A percentile compares a stretch with the other conserved stretches of the same genome.
phyloP scores from a whole-genome alignment of 2,888 invertebrate species.

The Phyllotreta striolata region DNA sequence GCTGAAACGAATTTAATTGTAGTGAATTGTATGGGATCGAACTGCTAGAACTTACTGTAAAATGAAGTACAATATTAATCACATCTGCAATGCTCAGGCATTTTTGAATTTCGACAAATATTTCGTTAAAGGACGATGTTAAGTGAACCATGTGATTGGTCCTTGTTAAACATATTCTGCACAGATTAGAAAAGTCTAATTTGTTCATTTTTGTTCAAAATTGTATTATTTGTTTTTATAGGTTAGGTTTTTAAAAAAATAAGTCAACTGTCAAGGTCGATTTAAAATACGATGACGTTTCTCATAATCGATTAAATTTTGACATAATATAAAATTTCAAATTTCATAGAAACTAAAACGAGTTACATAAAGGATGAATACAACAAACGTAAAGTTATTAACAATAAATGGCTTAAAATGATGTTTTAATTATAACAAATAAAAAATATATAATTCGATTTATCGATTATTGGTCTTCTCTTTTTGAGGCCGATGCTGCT shows the following conservation, averaged over 20 bases:
- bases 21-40: neutral
- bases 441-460: too few relatives aligned
- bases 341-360: too few relatives aligned
- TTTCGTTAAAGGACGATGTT: conserved; percentile 17
- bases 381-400: too few relatives aligned
- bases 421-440: too few relatives aligned
- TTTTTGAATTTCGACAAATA: conserved; percentile 5
- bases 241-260: too few relatives aligned
- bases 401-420: too few relatives aligned
- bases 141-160: conserved; percentile 28
- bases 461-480: neutral
- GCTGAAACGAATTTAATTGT: conserved; percentile 25
- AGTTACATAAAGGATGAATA: too few relatives aligned
- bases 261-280: too few relatives aligned
- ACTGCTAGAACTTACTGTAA: conserved; percentile 4
- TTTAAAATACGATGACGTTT: too few relatives aligned
- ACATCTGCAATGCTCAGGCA: neutral
- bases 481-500: too few relatives aligned
- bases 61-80: conserved; percentile 2
- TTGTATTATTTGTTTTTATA: too few relatives aligned
- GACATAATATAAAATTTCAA: conserved; percentile 1
- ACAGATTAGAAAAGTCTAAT: conserved; percentile 17
- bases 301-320: too few relatives aligned
- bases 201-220: neutral
- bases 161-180: conserved; percentile 35